A percentile compares a stretch with the other conserved stretches of the same genome.
Evolutionary conservation across 2,797 vertebrate species (phyloP).

Genomic region (Mareca penelope): DNA sequence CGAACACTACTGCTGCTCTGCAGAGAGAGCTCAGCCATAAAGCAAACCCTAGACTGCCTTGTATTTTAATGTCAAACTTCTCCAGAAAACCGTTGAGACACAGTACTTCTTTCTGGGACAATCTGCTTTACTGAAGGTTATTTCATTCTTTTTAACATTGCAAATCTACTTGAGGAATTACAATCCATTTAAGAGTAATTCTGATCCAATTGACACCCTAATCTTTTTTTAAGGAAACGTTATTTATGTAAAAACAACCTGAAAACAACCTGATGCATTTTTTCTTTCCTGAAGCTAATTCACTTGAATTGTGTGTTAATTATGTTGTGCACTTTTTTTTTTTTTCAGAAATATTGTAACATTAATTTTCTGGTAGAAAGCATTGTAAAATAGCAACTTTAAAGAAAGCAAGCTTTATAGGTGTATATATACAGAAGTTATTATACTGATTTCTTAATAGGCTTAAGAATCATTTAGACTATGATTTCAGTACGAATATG

Average conservation of each 20-base stretch:
- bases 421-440: not conserved
- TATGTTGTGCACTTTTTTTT: not conserved
- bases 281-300: not conserved
- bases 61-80: slow-evolving; percentile 43
- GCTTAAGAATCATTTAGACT: not conserved
- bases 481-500: not conserved
- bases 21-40: slow-evolving; percentile 14
- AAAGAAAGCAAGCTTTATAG: not conserved
- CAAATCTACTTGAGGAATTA: slow-evolving; percentile 2
- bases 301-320: not conserved
- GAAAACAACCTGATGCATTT: not conserved
- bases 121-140: not conserved
- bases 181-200: not conserved
- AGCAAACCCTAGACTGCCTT: not conserved
- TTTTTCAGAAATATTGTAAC: not conserved
- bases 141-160: not conserved
- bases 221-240: not conserved
- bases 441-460: not conserved
- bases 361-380: not conserved
- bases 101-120: not conserved
- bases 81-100: not conserved
- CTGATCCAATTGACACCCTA: not conserved
- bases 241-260: not conserved
- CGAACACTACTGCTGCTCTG: slow-evolving; percentile 50
- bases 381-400: not conserved